Base-by-base conservation (phyloP, 2,113 vertebrate genomes). In the Lasiurus cinereus region DNA sequence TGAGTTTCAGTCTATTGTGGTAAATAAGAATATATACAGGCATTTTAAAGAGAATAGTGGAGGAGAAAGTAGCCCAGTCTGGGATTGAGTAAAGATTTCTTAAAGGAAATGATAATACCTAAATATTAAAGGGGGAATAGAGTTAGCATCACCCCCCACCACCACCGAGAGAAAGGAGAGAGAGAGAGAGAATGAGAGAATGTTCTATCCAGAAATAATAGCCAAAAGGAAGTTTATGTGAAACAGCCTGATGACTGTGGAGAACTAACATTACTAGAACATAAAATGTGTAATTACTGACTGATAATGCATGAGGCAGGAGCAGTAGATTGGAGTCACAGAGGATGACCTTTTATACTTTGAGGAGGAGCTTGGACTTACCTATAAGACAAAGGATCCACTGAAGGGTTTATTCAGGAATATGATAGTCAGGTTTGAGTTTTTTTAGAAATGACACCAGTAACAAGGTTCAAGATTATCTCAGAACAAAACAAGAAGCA, bases 121-220 rank as follows among this genome's bases (percentile, higher is more conserved):
- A 94, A 85, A 13, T 74, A 67, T 92, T 77, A 19, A 90, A 82
- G 39, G 12, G 82, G 13, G 48, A 56, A 67, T 56, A 88, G 33
- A 82, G 4, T 73, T 39, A 73, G 18, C 50, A 16, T 15, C 77
- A 39, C 39, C 33, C 33, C 24, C 14, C 4, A 5, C 14, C 54
- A 5, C 1, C 15, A 24, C 0, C 24, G 43, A 27, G 39, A 24
- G 10, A 59, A 3, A 48, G 19, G 11, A 19, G 36, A 48, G 8
- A 78, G 1, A 5, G 29, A 19, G 29, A 27, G 5, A 21, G 7
- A 43, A 3, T 4, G 13, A 22, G 33, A 46, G 11, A 90, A 1
- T 6, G 52, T 91, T 94, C 72, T 48, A 27, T n/a, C 52, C 27
- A 73, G 52, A 79, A 46, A 69, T n/a, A 48, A 80, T 59, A 33